Base-by-base conservation (phyloP, 1,140 invertebrate species). In the Hypothenemus hampei region DNA sequence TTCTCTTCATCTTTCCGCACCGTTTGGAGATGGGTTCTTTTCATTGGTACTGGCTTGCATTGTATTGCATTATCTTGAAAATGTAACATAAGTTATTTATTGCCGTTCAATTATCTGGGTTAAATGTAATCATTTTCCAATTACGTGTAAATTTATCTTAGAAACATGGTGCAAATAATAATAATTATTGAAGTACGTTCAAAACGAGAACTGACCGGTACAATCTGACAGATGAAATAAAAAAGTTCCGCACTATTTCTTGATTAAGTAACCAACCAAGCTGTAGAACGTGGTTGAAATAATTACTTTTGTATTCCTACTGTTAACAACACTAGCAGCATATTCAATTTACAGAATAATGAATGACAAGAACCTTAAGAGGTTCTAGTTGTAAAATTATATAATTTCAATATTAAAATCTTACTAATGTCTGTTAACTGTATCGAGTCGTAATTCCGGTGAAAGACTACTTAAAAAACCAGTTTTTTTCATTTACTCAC, bases 21-120 rank as follows among this genome's bases (percentile, higher is more conserved):
- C 11, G 41, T 4, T 26, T 21, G 48, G 2, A 35, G 21, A 16
- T 31, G 13, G 15, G 39, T 50, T 33, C 56, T 51, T 29, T 52
- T 51, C 11, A 18, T 40, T 19, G 56, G 48, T 15, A 47, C 26
- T 31, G 56, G 56, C 37, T 57, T 51, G n/a, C 41, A 26, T 31
- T 31, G 21, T 16, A 23, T 16, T n/a, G n/a, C n/a, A 29, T 48
- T 48, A 21, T 40, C 46, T 48, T 18, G 41, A 48, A 57, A 19
- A 41, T 6, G n/a, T n/a, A n/a, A n/a, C n/a, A 48, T 37, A 45
- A 20, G 11, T 31, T 36, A 33, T 22, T 4, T 45, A 36, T 26
- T 29, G 19, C n/a, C n/a, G 16, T 37, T 37, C 8, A 37, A 16
- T 37, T 15, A 7, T 16, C 35, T 37, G 18, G 15, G n/a, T n/a